Conservation (phyloP, 2,113 vertebrate species). For the Paraplagusia blochii region DNA sequence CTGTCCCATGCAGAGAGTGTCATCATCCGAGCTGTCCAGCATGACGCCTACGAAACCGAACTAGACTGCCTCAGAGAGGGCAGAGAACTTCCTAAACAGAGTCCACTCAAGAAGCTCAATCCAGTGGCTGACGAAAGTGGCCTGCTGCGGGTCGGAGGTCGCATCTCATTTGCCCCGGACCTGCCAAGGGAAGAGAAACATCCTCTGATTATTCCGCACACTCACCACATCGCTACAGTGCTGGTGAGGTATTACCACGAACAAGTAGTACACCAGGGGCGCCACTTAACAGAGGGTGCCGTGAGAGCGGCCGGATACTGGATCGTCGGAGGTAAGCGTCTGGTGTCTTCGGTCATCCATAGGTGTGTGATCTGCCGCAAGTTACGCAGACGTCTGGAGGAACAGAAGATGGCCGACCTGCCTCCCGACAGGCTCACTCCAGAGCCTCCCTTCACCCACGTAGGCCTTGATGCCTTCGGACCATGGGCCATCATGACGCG, state of each 20-base stretch:
- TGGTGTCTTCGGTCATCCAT: neutral
- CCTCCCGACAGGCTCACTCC: neutral
- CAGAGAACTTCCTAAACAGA: neutral
- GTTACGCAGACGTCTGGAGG: neutral
- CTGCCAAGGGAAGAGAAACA: slow-evolving; percentile 1
- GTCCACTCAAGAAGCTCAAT: neutral
- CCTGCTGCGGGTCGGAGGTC: neutral
- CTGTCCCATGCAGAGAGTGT: neutral
- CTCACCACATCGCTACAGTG: neutral
- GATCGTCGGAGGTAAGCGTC: slow-evolving; percentile 4
- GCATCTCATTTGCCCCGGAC: neutral
- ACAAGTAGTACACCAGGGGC: slow-evolving; percentile 5
- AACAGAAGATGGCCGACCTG: slow-evolving; percentile 8
- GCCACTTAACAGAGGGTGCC: slow-evolving; percentile 9
- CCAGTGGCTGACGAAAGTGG: neutral
- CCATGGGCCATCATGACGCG: neutral
- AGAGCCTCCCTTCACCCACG: neutral
- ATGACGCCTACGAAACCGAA: neutral
- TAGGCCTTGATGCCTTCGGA: neutral
- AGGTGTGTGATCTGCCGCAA: slow-evolving; percentile 4
- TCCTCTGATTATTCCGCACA: too few relatives aligned
- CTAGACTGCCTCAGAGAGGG: neutral
- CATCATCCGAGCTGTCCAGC: neutral
- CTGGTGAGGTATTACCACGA: slow-evolving; percentile 3
- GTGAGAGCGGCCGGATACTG: neutral